These are phyloP conservation scores for Argopecten irradians DNA, from an alignment of 1,140 invertebrate genomes.

Conservation along the genomic window DNA sequence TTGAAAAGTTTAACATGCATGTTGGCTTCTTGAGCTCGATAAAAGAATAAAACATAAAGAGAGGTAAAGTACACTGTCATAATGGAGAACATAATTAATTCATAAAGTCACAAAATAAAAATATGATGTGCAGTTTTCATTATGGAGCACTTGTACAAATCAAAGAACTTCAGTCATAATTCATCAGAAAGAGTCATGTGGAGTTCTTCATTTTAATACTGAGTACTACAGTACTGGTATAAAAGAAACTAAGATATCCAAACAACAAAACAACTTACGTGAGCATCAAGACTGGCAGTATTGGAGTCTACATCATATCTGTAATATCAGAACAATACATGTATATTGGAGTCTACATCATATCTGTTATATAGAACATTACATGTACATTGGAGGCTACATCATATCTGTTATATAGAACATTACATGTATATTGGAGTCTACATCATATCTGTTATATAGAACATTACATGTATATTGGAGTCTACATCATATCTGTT, in stretches of 20 bases:
- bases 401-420: too few relatives aligned
- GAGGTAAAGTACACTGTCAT: not conserved
- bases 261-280: constrained; percentile 72
- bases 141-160: not conserved
- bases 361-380: too few relatives aligned
- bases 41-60: not conserved
- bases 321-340: constrained; percentile 50
- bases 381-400: too few relatives aligned
- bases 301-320: constrained; percentile 78
- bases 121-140: not conserved
- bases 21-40: not conserved
- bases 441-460: too few relatives aligned
- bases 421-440: too few relatives aligned
- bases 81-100: not conserved
- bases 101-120: not conserved
- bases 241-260: not conserved
- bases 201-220: not conserved
- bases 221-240: not conserved
- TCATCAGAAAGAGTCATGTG: not conserved
- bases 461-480: too few relatives aligned
- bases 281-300: constrained; percentile 65
- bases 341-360: not conserved
- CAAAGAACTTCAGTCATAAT: not conserved
- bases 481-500: too few relatives aligned
- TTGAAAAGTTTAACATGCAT: too few relatives aligned